These are phyloP conservation scores for Phylloscopus trochilus DNA, from an alignment of 2,113 vertebrate genomes.

Conservation along the genomic window DNA sequence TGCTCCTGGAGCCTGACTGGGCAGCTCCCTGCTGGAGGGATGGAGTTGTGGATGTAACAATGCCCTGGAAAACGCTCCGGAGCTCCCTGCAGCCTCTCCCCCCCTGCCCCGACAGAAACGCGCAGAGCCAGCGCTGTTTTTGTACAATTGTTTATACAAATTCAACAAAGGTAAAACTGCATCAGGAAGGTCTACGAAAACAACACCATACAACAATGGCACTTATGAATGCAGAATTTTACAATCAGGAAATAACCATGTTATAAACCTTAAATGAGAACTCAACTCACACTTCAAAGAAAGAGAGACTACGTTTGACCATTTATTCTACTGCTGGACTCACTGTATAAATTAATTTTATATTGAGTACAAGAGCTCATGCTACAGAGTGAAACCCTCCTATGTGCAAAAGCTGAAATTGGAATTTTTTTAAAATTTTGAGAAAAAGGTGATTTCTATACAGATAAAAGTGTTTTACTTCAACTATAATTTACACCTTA, in stretches of 20 bases:
- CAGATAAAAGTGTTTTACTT: slow-evolving; percentile 69
- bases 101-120: slow-evolving; percentile 47
- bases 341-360: slow-evolving; percentile 71
- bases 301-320: slow-evolving; percentile 66
- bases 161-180: slow-evolving; percentile 79
- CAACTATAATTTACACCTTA: slow-evolving; percentile 71
- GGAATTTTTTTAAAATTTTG: slow-evolving; percentile 63
- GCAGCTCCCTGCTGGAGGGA: background rate
- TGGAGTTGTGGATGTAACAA: too few species aligned
- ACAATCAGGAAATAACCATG: slow-evolving; percentile 71
- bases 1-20: background rate
- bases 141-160: slow-evolving; percentile 83
- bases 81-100: background rate
- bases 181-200: slow-evolving; percentile 74
- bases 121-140: slow-evolving; percentile 54
- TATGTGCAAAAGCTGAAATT: slow-evolving; percentile 72
- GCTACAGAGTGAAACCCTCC: slow-evolving; percentile 72
- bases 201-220: slow-evolving; percentile 80
- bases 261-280: slow-evolving; percentile 71
- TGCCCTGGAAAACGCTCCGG: fast-evolving
- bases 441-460: slow-evolving; percentile 72
- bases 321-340: slow-evolving; percentile 72
- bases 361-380: slow-evolving; percentile 73
- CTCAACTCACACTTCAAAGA: slow-evolving; percentile 70
- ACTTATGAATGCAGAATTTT: slow-evolving; percentile 76